phyloP scores from a whole-genome alignment of 2,113 vertebrate species.

The Colistium nudipinnis region DNA sequence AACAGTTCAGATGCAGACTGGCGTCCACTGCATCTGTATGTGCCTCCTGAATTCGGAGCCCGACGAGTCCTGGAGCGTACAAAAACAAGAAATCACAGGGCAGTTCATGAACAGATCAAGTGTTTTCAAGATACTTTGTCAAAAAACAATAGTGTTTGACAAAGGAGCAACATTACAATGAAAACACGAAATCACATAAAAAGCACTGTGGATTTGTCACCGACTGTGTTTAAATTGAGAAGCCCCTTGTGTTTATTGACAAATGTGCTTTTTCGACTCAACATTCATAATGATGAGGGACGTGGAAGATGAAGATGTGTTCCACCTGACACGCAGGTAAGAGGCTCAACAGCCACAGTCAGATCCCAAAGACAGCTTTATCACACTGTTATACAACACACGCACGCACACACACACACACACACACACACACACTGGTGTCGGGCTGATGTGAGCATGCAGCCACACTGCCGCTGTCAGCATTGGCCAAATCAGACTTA shows the following conservation, averaged over 20 bases:
- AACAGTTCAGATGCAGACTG: slow-evolving; percentile 10
- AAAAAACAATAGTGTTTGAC: background rate
- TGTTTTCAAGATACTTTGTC: background rate
- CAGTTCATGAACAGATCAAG: background rate
- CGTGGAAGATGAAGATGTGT: slow-evolving; percentile 51
- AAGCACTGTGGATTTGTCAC: background rate
- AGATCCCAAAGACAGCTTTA: slow-evolving; percentile 87
- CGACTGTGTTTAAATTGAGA: too few species aligned
- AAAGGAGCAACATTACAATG: too few species aligned
- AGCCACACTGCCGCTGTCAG: slow-evolving; percentile 72
- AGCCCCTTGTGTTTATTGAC: background rate
- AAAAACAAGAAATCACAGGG: background rate
- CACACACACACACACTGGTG: slow-evolving; percentile 7
- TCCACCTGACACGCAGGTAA: slow-evolving; percentile 72
- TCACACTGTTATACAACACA: slow-evolving; percentile 72
- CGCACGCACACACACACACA: slow-evolving; percentile 24
- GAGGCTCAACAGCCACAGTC: slow-evolving; percentile 76
- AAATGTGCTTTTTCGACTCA: background rate
- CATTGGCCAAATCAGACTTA: slow-evolving; percentile 78
- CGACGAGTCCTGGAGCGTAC: too few species aligned
- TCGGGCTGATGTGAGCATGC: slow-evolving; percentile 38
- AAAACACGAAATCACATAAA: background rate
- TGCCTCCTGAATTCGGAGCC: background rate
- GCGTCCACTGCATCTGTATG: slow-evolving; percentile 16
- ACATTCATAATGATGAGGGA: slow-evolving; percentile 9